Conservation (phyloP, 2,797 vertebrate genomes). For the Echeneis naucrates region DNA sequence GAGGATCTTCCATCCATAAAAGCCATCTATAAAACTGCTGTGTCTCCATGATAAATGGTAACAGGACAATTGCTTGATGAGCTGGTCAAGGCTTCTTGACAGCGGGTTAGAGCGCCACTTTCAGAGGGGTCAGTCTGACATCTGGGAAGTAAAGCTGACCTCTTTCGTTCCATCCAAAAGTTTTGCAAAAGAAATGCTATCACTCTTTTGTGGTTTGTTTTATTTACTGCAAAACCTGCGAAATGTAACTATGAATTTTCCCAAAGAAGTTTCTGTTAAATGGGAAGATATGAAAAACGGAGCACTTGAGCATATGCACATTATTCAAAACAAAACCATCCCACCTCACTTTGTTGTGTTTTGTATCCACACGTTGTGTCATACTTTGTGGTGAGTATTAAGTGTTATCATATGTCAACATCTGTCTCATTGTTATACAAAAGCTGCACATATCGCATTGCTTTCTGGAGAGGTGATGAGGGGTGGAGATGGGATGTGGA, state of each 20-base stretch:
- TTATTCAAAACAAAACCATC: constrained; percentile 15
- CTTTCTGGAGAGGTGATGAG: constrained; percentile 40
- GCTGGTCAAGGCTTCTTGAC: background rate
- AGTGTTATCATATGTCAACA: constrained; percentile 22
- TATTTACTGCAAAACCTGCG: background rate
- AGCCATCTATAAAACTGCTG: background rate
- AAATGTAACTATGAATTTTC: background rate
- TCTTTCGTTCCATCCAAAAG: background rate
- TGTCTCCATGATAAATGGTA: background rate
- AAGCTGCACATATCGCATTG: constrained; percentile 8
- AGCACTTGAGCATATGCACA: constrained; percentile 9
- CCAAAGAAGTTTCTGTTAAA: background rate
- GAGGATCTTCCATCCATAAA: background rate
- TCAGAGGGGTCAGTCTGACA: background rate
- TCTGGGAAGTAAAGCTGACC: background rate
- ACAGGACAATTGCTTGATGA: background rate
- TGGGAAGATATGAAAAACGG: background rate
- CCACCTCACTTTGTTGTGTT: constrained; percentile 16
- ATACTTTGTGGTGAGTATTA: no score
- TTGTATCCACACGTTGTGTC: constrained; percentile 5
- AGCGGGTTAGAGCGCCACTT: background rate
- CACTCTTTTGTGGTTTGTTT: background rate
- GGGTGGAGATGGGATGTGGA: constrained; percentile 42
- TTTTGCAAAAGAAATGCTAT: background rate
- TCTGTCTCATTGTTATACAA: constrained; percentile 39